A percentile compares a stretch with the other conserved stretches of the same genome.
phyloP scores from a whole-genome alignment of 2,113 vertebrate species.

The Paradoxurus hermaphroditus region DNA sequence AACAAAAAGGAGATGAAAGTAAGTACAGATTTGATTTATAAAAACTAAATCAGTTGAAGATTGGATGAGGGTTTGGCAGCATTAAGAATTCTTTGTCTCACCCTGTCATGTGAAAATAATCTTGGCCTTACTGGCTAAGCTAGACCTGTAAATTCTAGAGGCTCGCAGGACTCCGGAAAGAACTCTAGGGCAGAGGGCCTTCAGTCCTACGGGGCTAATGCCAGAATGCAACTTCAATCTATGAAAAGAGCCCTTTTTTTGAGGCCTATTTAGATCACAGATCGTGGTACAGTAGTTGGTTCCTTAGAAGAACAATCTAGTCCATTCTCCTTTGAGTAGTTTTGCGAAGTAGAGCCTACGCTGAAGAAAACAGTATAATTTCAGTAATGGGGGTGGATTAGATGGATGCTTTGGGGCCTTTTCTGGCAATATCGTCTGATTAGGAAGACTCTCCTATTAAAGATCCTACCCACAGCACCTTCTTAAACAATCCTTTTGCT shows the following conservation, averaged over 20 bases:
- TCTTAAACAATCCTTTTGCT: not conserved
- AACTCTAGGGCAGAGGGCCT: not conserved
- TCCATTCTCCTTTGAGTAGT: not conserved
- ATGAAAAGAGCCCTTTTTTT: not conserved
- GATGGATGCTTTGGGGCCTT: not conserved
- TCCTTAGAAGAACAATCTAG: not conserved
- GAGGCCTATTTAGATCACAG: not conserved
- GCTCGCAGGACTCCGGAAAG: rapidly evolving
- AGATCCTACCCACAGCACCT: not conserved
- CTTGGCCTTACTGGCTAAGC: not conserved
- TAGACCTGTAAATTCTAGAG: not conserved
- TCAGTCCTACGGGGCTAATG: not conserved
- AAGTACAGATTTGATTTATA: not conserved
- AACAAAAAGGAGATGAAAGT: not conserved
- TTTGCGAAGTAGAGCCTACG: not conserved
- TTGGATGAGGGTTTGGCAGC: not conserved
- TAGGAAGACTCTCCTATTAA: not conserved
- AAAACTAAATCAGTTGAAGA: not conserved
- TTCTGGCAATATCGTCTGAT: not conserved
- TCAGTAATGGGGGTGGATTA: not conserved
- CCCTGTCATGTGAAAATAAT: not conserved
- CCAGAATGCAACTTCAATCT: not conserved
- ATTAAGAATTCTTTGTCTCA: not conserved
- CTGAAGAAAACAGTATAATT: not conserved
- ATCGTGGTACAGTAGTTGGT: not conserved